These are phyloP conservation scores for Catocala sponsa DNA, from an alignment of 2,888 invertebrate genomes.

Conservation along the genomic window DNA sequence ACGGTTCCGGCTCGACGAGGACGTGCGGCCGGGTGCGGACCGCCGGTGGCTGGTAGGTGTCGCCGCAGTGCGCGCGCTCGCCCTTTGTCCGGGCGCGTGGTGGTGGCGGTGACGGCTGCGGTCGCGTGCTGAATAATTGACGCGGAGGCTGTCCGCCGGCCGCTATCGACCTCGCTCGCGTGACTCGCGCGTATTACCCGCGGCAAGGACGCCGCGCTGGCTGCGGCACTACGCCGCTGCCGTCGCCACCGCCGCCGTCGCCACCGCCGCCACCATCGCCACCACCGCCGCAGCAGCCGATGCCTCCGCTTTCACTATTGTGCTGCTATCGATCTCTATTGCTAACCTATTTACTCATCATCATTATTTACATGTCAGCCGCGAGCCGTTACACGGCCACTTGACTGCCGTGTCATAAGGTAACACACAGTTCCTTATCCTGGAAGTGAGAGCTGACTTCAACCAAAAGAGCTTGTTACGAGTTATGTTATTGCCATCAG, in stretches of 20 bases:
- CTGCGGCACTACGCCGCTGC: constrained; percentile 75
- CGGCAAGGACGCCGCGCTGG: constrained; percentile 85
- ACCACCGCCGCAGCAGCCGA: constrained; percentile 57
- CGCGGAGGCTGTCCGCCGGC: constrained; percentile 82
- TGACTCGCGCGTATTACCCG: constrained; percentile 78
- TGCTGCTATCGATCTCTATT: constrained; percentile 45
- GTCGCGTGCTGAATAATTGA: constrained; percentile 85
- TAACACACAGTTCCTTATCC: constrained; percentile 6
- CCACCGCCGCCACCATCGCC: constrained; percentile 43
- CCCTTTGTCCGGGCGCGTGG: constrained; percentile 76
- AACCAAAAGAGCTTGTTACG: constrained; percentile 21
- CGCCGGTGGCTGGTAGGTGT: constrained; percentile 80
- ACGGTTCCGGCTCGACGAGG: constrained; percentile 56
- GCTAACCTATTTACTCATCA: constrained; percentile 40
- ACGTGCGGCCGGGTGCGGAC: constrained; percentile 62
- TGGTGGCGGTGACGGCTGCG: constrained; percentile 66
- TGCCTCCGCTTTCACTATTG: constrained; percentile 55
- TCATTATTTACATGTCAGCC: constrained; percentile 40
- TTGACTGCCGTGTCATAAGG: constrained; percentile 23
- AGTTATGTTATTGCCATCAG: constrained; percentile 29
- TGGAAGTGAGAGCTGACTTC: constrained; percentile 7
- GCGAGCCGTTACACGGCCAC: constrained; percentile 10
- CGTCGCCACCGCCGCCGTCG: constrained; percentile 61
- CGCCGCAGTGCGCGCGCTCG: constrained; percentile 73
- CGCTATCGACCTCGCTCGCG: constrained; percentile 87